phyloP scores from a whole-genome alignment of 1,140 invertebrate species.

The Muscidifurax raptorellus region DNA sequence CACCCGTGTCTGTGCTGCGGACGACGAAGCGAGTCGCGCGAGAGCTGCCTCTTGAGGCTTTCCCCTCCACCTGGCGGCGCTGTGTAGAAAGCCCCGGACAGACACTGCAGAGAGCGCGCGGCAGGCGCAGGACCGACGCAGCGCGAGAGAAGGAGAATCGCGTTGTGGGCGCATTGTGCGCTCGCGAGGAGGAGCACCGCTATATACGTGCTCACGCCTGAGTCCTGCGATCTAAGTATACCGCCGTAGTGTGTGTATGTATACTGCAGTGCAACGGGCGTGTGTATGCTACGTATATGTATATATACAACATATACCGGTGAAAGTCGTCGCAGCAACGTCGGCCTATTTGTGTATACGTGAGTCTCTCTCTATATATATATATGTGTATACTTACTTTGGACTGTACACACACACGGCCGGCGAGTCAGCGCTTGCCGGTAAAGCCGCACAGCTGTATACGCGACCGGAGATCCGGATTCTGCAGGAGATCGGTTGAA shows the following conservation, averaged over 20 bases:
- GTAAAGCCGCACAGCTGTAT: no score
- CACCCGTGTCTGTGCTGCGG: background rate
- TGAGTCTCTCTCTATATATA: background rate
- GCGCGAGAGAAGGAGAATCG: constrained; percentile 19
- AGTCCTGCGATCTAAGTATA: background rate
- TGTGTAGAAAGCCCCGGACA: constrained; percentile 21
- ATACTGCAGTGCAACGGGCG: no score
- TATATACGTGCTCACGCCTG: background rate
- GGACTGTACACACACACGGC: no score
- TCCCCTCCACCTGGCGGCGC: background rate
- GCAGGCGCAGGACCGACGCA: no score
- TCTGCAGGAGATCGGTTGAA: no score
- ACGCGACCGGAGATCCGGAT: no score
- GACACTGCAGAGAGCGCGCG: no score
- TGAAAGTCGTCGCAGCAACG: constrained; percentile 15
- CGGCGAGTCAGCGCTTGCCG: no score
- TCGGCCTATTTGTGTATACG: no score
- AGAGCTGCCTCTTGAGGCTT: background rate
- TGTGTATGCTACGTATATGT: no score
- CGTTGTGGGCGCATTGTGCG: background rate
- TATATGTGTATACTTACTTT: background rate
- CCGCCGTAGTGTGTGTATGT: background rate
- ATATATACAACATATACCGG: background rate
- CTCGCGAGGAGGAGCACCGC: background rate
- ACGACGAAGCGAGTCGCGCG: background rate